phyloP scores from a whole-genome alignment of 2,797 vertebrate species.

The Alosa sapidissima region DNA sequence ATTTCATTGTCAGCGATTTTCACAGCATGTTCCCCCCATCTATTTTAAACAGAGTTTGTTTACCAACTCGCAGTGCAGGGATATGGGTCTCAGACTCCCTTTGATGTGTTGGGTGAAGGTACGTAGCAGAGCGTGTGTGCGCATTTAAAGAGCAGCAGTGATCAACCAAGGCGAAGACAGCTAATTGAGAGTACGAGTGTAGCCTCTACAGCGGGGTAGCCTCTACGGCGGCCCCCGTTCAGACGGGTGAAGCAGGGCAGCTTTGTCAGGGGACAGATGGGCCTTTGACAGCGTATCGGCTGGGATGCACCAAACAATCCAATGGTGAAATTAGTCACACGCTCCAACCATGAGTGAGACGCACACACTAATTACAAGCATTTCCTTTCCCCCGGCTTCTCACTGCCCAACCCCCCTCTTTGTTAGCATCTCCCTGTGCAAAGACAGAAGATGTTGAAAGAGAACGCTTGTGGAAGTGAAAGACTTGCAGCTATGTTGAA shows the following conservation, averaged over 20 bases:
- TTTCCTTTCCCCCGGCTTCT: constrained; percentile 23
- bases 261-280: constrained; percentile 35
- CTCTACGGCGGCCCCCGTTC: neutral
- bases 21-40: neutral
- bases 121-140: neutral
- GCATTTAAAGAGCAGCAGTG: neutral
- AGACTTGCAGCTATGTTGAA: neutral
- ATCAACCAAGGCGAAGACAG: neutral
- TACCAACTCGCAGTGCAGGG: neutral
- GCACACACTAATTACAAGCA: constrained; percentile 42
- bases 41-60: neutral
- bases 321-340: constrained; percentile 40
- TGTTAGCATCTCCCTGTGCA: neutral
- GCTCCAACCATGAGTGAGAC: constrained; percentile 26
- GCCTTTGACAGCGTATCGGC: constrained; percentile 24
- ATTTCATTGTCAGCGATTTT: neutral
- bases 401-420: constrained; percentile 4
- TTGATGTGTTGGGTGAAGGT: neutral
- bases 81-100: neutral
- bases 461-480: neutral
- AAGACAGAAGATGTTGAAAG: neutral
- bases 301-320: constrained; percentile 12
- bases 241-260: neutral
- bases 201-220: no score
- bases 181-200: neutral